Conservation (phyloP, 2,113 vertebrate species). For the Eclectus roratus region DNA sequence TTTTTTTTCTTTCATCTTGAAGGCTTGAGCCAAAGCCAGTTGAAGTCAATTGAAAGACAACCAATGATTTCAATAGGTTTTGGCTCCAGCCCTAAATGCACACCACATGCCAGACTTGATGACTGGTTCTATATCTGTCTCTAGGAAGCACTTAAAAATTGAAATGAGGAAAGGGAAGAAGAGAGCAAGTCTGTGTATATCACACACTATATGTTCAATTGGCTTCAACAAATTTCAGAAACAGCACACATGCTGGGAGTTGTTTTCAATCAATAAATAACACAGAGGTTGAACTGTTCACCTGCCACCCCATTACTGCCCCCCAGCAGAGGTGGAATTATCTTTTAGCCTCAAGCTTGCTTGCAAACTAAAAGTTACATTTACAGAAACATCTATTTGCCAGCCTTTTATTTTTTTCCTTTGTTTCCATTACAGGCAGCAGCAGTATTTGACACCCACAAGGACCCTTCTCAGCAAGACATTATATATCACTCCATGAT, state of each 20-base stretch:
- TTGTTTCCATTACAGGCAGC: constrained; percentile 58
- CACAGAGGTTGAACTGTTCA: constrained; percentile 38
- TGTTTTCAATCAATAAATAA: constrained; percentile 56
- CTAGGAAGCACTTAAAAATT: constrained; percentile 43
- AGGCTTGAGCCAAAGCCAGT: not conserved
- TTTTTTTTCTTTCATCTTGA: not conserved
- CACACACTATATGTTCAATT: not conserved
- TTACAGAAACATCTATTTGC: constrained; percentile 65
- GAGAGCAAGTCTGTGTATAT: constrained; percentile 3
- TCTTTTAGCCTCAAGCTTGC: constrained; percentile 44
- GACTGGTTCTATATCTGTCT: constrained; percentile 17
- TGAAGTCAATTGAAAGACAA: constrained; percentile 45
- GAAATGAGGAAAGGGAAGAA: constrained; percentile 32
- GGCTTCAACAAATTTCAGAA: constrained; percentile 45
- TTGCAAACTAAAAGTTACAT: constrained; percentile 50
- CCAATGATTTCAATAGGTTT: not conserved
- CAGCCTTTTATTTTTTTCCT: not conserved
- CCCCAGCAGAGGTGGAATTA: constrained; percentile 29
- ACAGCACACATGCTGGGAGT: not conserved
- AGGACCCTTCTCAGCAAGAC: constrained; percentile 62
- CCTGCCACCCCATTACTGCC: constrained; percentile 17
- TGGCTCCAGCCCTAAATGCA: constrained; percentile 21
- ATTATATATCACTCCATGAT: constrained; percentile 69
- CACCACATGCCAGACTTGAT: not conserved
- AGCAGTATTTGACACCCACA: constrained; percentile 66